Conservation (phyloP, 2,113 vertebrate species). For the Plotosus lineatus region DNA sequence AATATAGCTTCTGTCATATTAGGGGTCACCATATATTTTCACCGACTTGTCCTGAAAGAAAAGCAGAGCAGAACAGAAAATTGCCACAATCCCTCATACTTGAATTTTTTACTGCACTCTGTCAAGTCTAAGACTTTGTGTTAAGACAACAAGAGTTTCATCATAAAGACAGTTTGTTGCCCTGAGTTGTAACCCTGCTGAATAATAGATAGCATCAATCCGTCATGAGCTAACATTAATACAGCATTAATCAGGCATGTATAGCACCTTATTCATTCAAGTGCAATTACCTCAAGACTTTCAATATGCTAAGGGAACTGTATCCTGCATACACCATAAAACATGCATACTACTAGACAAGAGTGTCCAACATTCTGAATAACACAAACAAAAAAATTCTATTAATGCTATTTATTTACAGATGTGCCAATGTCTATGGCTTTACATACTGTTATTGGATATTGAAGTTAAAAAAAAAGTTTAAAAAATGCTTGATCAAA, state of each 20-base stretch:
- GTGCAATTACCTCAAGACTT: background rate
- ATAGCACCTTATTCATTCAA: background rate
- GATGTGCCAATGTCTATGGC: background rate
- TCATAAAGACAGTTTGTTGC: slow-evolving; percentile 15
- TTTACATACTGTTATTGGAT: background rate
- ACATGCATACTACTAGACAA: background rate
- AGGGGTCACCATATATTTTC: background rate
- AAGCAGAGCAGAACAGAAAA: background rate
- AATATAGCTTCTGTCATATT: background rate
- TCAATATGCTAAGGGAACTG: background rate
- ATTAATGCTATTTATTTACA: background rate
- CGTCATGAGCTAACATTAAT: slow-evolving; percentile 6
- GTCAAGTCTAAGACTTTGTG: background rate
- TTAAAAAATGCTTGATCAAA: background rate
- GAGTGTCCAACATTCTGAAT: background rate
- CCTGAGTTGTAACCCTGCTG: background rate
- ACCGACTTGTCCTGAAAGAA: background rate
- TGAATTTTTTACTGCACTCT: background rate
- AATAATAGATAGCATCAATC: slow-evolving; percentile 3
- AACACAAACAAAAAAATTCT: background rate
- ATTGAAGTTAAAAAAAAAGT: too few species aligned
- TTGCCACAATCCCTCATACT: background rate
- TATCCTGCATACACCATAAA: background rate
- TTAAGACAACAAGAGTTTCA: slow-evolving; percentile 1
- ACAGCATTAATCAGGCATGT: slow-evolving; percentile 12